Conservation (phyloP, 2,888 invertebrate genomes). For the Clunio marinus region DNA sequence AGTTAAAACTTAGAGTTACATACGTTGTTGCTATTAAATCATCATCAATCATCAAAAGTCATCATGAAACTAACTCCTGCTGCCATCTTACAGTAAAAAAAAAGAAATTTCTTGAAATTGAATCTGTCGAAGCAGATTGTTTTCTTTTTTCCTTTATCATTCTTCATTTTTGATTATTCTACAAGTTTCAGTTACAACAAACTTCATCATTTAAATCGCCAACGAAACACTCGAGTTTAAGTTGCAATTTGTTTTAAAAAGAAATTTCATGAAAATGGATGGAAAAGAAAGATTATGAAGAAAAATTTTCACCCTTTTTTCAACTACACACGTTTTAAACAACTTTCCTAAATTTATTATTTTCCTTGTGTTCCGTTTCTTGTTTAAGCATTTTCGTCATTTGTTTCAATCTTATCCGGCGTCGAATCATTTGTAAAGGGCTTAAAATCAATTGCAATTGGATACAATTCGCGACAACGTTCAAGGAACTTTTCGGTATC, state of each 20-base stretch:
- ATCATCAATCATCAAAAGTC: too few relatives aligned
- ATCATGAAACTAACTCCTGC: too few relatives aligned
- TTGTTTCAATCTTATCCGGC: not conserved
- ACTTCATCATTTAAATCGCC: slow-evolving; percentile 10
- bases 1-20: too few relatives aligned
- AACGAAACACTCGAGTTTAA: slow-evolving; percentile 17
- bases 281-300: too few relatives aligned
- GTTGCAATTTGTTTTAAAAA: slow-evolving; percentile 6
- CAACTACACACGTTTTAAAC: too few relatives aligned
- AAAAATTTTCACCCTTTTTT: too few relatives aligned
- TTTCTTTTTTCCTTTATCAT: too few relatives aligned
- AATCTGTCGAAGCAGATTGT: too few relatives aligned
- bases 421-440: not conserved
- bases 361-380: not conserved
- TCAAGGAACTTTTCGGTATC: slow-evolving; percentile 10
- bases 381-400: not conserved
- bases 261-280: not conserved
- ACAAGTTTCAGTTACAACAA: slow-evolving; percentile 24
- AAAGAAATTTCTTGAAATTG: too few relatives aligned
- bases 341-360: too few relatives aligned
- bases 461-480: not conserved
- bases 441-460: slow-evolving; percentile 15
- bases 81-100: too few relatives aligned
- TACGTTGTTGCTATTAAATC: too few relatives aligned
- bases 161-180: slow-evolving; percentile 22